These are phyloP conservation scores for Anableps anableps DNA, from an alignment of 2,797 vertebrate genomes.

Conservation along the genomic window DNA sequence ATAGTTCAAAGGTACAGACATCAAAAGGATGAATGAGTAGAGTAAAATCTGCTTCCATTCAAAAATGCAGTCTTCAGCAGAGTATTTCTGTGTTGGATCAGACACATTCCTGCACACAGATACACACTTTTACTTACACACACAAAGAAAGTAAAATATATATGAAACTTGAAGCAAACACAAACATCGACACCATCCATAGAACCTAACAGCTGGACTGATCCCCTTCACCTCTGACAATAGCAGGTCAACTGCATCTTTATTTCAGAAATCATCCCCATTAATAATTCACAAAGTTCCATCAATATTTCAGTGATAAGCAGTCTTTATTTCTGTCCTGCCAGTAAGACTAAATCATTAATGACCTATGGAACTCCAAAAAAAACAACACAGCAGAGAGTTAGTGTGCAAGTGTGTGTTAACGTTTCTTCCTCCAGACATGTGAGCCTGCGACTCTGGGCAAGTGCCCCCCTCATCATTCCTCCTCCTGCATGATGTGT, in stretches of 20 bases:
- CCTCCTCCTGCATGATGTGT: conserved; percentile 30
- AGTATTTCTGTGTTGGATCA: conserved; percentile 18
- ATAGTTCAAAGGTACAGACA: conserved; percentile 2
- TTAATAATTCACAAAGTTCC: conserved; percentile 68
- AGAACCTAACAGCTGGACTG: conserved; percentile 22
- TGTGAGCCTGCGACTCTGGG: conserved; percentile 44
- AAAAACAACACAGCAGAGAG: conserved; percentile 66
- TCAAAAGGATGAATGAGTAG: not conserved
- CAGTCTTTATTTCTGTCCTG: conserved; percentile 78
- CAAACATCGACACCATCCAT: conserved; percentile 1
- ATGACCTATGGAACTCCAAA: conserved; percentile 66
- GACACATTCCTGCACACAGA: not conserved
- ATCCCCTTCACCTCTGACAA: conserved; percentile 56
- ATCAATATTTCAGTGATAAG: conserved; percentile 81
- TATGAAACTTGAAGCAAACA: not conserved
- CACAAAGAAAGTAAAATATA: not conserved
- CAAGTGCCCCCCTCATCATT: conserved; percentile 21
- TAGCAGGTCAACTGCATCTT: conserved; percentile 78
- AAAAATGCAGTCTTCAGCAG: conserved; percentile 47
- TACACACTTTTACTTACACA: not conserved
- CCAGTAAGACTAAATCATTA: conserved; percentile 80
- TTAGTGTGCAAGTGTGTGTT: conserved; percentile 6
- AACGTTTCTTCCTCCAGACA: conserved; percentile 26
- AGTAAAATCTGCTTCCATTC: conserved; percentile 34
- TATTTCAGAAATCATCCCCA: conserved; percentile 71